Percentiles rank a stretch among this genome's conserved stretches.
Conservation (phyloP, 2,797 vertebrate genomes). For the Gymnopithys bicolor region DNA sequence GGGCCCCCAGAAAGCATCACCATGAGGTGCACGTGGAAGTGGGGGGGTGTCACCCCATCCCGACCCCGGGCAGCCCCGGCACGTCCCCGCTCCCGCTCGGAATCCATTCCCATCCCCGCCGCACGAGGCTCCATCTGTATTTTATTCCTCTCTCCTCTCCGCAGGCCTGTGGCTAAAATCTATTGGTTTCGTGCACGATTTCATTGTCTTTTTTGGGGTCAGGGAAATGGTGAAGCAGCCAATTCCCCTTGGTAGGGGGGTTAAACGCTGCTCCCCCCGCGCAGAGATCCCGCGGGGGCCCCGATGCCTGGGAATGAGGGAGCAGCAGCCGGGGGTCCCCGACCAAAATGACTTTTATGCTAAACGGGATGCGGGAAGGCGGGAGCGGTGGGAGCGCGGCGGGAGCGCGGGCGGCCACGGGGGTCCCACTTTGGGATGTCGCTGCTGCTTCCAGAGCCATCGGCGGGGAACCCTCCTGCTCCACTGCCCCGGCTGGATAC, state of each 20-base stretch:
- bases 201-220: conserved; percentile 61
- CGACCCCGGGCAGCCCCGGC: neutral
- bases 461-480: neutral
- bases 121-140: neutral
- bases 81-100: neutral
- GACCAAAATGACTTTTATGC: conserved; percentile 69
- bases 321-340: conserved; percentile 41
- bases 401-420: neutral
- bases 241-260: conserved; percentile 56
- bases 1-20: neutral
- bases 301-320: conserved; percentile 17
- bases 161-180: conserved; percentile 45
- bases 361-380: neutral
- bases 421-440: neutral
- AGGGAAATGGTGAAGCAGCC: conserved; percentile 31
- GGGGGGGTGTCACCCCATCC: neutral
- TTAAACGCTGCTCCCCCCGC: conserved; percentile 30
- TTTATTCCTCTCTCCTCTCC: conserved; percentile 24
- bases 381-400: neutral
- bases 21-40: accelerated
- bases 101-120: neutral
- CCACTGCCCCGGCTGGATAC: neutral
- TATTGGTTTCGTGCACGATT: conserved; percentile 32
- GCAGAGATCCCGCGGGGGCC: neutral
- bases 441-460: accelerated